A percentile compares a stretch with the other conserved stretches of the same genome.
phyloP scores from a whole-genome alignment of 2,113 vertebrate species.

The Bufo gargarizans region DNA sequence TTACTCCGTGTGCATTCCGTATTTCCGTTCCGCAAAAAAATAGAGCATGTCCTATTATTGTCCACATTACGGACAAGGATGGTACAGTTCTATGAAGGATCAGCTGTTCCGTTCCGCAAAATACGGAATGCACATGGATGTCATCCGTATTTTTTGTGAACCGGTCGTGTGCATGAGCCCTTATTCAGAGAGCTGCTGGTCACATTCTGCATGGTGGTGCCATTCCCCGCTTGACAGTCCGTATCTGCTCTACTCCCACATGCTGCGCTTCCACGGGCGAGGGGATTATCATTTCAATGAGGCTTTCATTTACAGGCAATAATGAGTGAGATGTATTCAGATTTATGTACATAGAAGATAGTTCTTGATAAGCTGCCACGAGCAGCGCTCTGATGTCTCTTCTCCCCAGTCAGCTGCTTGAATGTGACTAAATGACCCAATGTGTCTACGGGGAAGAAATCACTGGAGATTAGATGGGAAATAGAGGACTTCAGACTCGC shows the following conservation, averaged over 20 bases:
- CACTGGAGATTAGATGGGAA: constrained; percentile 31
- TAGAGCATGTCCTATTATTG: no score
- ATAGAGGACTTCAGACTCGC: neutral
- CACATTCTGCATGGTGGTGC: neutral
- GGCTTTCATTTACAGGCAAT: constrained; percentile 7
- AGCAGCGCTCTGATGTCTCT: neutral
- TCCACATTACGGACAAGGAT: no score
- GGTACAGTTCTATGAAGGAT: no score
- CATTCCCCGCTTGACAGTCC: neutral
- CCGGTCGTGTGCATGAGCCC: no score
- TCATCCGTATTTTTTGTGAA: no score
- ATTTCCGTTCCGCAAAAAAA: no score
- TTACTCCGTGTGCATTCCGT: no score
- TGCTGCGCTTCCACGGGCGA: neutral
- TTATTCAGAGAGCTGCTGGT: no score
- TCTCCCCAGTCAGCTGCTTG: neutral
- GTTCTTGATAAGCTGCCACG: constrained; percentile 27
- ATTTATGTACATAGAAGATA: constrained; percentile 44
- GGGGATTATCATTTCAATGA: constrained; percentile 33
- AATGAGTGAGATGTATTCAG: constrained; percentile 16
- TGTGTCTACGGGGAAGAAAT: constrained; percentile 1
- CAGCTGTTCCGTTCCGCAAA: no score
- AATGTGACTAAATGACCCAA: constrained; percentile 16
- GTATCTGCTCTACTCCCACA: constrained; percentile 1
- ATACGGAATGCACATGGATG: no score